These are phyloP conservation scores for Danio tinwini DNA, from an alignment of 2,797 vertebrate genomes.

Conservation along the genomic window DNA sequence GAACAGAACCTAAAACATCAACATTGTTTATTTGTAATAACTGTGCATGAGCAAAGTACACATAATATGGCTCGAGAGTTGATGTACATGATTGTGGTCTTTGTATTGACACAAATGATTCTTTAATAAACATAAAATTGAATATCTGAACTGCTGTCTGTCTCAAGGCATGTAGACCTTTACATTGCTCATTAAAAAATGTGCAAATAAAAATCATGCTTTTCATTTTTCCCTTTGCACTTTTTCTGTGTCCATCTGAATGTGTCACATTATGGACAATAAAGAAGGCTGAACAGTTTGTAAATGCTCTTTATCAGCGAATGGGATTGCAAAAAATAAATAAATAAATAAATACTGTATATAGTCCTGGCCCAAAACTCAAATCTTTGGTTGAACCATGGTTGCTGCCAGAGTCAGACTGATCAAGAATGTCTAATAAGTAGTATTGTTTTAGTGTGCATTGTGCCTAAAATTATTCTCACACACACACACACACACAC, in stretches of 20 bases:
- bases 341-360: background rate
- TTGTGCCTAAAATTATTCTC: too few species aligned
- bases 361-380: background rate
- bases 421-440: background rate
- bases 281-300: background rate
- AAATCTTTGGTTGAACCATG: background rate
- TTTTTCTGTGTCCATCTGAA: background rate
- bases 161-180: background rate
- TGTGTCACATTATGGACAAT: background rate
- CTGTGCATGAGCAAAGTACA: conserved; percentile 11
- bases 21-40: conserved; percentile 15
- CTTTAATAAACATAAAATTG: background rate
- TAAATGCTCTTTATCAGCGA: background rate
- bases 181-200: too few species aligned
- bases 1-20: background rate
- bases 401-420: background rate
- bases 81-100: background rate
- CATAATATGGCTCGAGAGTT: conserved; percentile 6
- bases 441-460: background rate
- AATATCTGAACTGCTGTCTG: background rate
- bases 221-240: background rate
- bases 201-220: background rate
- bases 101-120: background rate
- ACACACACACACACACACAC: too few species aligned
- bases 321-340: background rate